Evolutionary conservation across 2,797 vertebrate genomes (phyloP).

Genomic region (Premnoplex brunnescens): DNA sequence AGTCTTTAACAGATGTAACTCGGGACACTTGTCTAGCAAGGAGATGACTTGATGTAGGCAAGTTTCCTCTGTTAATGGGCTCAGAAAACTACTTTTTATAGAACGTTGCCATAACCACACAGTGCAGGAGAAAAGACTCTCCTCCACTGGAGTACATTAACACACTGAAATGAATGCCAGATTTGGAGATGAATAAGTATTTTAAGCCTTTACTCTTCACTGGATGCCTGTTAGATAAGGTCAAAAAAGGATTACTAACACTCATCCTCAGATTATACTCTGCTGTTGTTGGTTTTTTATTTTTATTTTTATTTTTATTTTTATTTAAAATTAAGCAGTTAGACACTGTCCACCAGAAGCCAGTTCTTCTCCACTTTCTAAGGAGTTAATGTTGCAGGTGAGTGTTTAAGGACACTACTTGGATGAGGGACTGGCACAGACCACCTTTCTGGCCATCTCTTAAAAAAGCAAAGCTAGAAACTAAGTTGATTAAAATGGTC

Average conservation of each 20-base stretch:
- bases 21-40: background rate
- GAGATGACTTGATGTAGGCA: background rate
- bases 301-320: background rate
- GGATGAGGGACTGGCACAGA: background rate
- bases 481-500: background rate
- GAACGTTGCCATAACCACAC: background rate
- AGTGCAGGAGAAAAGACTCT: background rate
- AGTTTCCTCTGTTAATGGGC: background rate
- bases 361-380: background rate
- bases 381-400: background rate
- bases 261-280: background rate
- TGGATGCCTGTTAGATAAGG: background rate
- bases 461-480: background rate
- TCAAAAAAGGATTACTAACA: background rate
- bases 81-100: background rate
- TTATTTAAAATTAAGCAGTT: background rate
- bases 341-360: background rate
- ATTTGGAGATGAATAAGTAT: background rate
- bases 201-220: background rate
- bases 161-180: background rate
- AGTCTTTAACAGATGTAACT: background rate
- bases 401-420: background rate
- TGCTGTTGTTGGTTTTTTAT: rapidly evolving
- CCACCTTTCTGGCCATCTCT: background rate
- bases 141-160: background rate